These are phyloP conservation scores for Setophaga petechia DNA, from an alignment of 2,113 vertebrate species.

Conservation along the genomic window DNA sequence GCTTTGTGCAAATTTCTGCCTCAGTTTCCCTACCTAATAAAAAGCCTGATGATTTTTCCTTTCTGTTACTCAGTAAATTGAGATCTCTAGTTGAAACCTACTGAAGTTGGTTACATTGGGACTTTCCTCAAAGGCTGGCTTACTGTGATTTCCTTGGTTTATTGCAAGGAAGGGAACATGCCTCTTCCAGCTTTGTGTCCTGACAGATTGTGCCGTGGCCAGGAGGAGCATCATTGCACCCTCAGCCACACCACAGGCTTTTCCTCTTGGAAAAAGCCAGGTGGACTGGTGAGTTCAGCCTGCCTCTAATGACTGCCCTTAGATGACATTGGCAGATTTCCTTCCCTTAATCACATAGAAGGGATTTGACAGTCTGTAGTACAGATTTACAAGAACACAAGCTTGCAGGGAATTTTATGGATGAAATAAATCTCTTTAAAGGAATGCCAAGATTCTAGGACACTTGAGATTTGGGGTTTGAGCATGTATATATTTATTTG, in stretches of 20 bases:
- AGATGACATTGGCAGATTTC: neutral
- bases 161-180: neutral
- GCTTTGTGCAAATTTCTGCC: neutral
- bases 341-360: neutral
- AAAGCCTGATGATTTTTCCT: neutral
- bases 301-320: neutral
- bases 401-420: constrained; percentile 32
- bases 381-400: constrained; percentile 18
- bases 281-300: neutral
- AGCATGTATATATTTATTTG: constrained; percentile 20
- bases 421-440: constrained; percentile 36
- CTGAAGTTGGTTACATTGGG: neutral
- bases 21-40: neutral
- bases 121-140: neutral
- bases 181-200: neutral
- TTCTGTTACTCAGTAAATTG: neutral
- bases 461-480: constrained; percentile 28
- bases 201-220: neutral
- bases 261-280: neutral
- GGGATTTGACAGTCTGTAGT: constrained; percentile 4
- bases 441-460: constrained; percentile 14
- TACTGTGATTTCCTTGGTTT: neutral
- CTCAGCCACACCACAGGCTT: neutral
- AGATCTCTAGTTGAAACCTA: neutral
- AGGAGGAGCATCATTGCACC: neutral